Evolutionary conservation across 1,140 invertebrate species (phyloP), one percentile per base, ranked within the genome.

Genomic region (Proales similis): DNA sequence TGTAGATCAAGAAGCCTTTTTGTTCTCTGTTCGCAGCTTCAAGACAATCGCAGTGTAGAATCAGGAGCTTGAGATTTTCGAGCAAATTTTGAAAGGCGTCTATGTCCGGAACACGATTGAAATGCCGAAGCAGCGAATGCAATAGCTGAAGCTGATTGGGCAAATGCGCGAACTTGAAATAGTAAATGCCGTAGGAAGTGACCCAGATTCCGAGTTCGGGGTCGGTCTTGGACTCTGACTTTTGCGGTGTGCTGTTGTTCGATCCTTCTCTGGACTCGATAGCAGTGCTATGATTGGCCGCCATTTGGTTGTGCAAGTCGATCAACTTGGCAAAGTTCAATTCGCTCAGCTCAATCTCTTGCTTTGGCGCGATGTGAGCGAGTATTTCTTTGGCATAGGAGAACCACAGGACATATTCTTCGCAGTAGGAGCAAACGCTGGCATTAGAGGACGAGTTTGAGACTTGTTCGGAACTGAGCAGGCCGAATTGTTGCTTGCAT

Each of bases 1-100:
- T 90, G 88, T 91, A 96, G 63, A 94, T 90, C 53, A 98, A 84
- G 78, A 96, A 97, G 43, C 90, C 90, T 67, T 87, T 81, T 70
- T 94, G 86, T 70, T 96, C 89, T 68, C 85, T 84, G 0, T 87
- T 82, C 0, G 89, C 87, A 67, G 85, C 86, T 24, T 83, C 85
- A 42, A 97, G 80, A 5, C 89, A 88, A 74, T 97, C 92, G 3
- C 88, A 90, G 72, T 97, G 88, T 1, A 98, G 78, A 57, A 88
- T 86, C 68, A 97, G 79, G 38, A 91, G 83, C 72, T 93, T 88
- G 1, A 98, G 77, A 69, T 89, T 93, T 68, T 88, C 85, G 29
- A 97, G 77, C 70, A 96, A 82, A 69, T 94, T 90, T 72, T 91
- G 95, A 3, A 94, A 77, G 26, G 94, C 86, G 74, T 96, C 91